phyloP scores from a whole-genome alignment of 2,888 invertebrate species.

The Aphidoletes aphidimyza region DNA sequence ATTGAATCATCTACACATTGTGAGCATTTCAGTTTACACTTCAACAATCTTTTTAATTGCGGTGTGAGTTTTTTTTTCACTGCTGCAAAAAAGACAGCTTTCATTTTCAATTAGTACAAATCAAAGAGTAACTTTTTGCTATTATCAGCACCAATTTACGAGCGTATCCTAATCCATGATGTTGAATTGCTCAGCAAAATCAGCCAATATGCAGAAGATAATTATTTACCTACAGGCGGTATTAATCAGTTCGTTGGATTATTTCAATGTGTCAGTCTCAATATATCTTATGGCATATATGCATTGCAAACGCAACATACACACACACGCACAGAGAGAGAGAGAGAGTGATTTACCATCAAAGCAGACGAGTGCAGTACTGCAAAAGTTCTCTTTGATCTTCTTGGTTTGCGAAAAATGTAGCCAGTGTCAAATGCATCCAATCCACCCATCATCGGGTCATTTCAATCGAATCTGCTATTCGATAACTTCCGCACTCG shows the following conservation, averaged over 20 bases:
- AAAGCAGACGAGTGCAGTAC: conserved; percentile 8
- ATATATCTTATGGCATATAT: conserved; percentile 17
- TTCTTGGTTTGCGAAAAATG: neutral
- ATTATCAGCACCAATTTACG: neutral
- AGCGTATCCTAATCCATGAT: conserved; percentile 5
- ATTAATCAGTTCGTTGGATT: conserved; percentile 22
- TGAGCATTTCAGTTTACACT: conserved; percentile 29
- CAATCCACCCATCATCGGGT: conserved; percentile 3
- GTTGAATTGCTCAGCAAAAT: neutral
- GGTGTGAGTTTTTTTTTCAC: neutral
- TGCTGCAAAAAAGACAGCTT: neutral
- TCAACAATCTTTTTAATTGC: conserved; percentile 40
- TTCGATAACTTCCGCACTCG: neutral
- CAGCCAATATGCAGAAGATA: conserved; percentile 15
- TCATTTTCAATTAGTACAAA: conserved; percentile 45
- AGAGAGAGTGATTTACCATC: conserved; percentile 34
- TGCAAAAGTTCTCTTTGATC: conserved; percentile 47
- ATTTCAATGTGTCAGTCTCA: conserved; percentile 49
- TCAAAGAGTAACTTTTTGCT: neutral
- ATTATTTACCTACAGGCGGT: conserved; percentile 19
- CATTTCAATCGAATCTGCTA: neutral
- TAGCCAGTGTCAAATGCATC: conserved; percentile 50
- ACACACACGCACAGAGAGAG: too few species aligned
- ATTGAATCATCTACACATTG: neutral
- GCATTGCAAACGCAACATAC: conserved; percentile 11